Evolutionary conservation across 2,888 invertebrate genomes (phyloP), one percentile per base, ranked within the genome.

Genomic region (Amphimallon solstitiale): DNA sequence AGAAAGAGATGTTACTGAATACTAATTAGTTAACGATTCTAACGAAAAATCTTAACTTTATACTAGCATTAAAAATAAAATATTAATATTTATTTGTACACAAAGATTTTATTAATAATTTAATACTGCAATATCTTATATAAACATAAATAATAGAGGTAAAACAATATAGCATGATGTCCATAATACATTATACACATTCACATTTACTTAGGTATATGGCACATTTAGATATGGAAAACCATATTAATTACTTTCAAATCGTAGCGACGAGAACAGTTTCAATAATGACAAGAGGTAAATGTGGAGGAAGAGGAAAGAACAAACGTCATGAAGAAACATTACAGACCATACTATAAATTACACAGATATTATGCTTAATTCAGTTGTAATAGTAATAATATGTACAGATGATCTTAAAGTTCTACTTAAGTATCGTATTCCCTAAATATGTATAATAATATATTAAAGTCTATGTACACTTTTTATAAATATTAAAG

Each of bases 401-500:
- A 52, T 67, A 68, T 68, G 61, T 69, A 68, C 65, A 69, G 65
- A 68, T 34, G 62, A 69, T 68, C 66, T 69, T 68, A 69, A 62
- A 68, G 59, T 60, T 69, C 63, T 64, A 65, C 65, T 54, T 23
- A 63, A 29, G 43, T 60, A 66, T 65, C 68, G 67, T 67, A 62
- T 69, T 67, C 38, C 46, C 46, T 37, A 61, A 35, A 12, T 34
- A 51, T 62, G 29, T 21, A 29, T 62, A 48, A 34, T 68, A 71
- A 75, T 75, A 75, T 74, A 76, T 76, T 75, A 73, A 76, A 76
- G 72, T 72, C 70, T 78, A 76, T 78, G 70, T 78, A 78, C 78
- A 78, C 65, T 64, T 69, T 76, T 73, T 76, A 75, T 73, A 76
- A 73, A 74, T 74, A 68, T 37, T 45, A 54, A 52, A 60, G 59